phyloP scores from a whole-genome alignment of 2,797 vertebrate species.

The Takifugu ocellatus region DNA sequence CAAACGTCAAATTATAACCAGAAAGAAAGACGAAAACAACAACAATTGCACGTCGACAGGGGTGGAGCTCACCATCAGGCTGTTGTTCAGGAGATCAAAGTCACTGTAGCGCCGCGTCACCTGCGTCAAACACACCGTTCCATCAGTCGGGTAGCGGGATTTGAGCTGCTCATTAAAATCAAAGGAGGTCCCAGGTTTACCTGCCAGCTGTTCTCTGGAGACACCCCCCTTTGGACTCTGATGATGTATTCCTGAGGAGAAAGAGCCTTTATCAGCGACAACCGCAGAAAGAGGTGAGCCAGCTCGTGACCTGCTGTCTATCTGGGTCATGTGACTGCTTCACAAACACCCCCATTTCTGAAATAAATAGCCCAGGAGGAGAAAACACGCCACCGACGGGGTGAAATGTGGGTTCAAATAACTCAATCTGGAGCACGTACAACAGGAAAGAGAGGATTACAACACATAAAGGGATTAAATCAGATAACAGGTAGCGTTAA shows the following conservation, averaged over 20 bases:
- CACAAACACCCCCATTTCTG: no score
- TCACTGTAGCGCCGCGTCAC: slow-evolving; percentile 96
- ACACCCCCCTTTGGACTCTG: slow-evolving; percentile 92
- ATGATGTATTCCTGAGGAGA: slow-evolving; percentile 91
- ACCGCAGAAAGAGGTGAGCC: not conserved
- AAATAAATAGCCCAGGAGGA: no score
- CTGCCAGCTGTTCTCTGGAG: slow-evolving; percentile 94
- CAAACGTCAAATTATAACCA: not conserved
- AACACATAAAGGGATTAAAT: no score
- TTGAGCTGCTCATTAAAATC: no score
- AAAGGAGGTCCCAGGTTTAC: slow-evolving; percentile 65
- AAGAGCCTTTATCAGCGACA: slow-evolving; percentile 6
- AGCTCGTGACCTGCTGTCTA: no score
- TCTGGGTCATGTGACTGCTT: not conserved
- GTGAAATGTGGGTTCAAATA: no score
- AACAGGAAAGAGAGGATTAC: no score
- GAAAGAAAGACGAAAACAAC: no score
- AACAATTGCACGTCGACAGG: not conserved
- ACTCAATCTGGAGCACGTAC: no score
- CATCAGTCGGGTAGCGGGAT: not conserved
- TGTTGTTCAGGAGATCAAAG: slow-evolving; percentile 94
- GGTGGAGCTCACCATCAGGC: slow-evolving; percentile 85
- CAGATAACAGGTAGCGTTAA: no score
- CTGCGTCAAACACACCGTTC: slow-evolving; percentile 68
- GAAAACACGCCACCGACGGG: no score